phyloP scores from a whole-genome alignment of 2,888 invertebrate species.

The Lasioglossum morio region DNA sequence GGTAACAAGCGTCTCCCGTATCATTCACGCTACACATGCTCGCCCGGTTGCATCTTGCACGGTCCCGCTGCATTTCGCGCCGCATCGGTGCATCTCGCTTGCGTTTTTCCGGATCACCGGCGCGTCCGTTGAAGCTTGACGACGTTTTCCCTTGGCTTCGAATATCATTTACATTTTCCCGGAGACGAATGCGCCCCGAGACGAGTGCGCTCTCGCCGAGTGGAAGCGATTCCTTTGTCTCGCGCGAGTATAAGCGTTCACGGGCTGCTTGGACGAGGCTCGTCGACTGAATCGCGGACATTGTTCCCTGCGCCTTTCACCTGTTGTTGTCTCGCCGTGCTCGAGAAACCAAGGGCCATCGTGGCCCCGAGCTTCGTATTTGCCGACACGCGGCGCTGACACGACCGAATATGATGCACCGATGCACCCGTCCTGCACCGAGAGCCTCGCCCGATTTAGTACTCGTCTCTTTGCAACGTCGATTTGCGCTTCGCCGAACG shows the following conservation, averaged over 20 bases:
- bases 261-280: constrained; percentile 14
- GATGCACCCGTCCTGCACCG: neutral
- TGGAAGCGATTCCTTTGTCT: constrained; percentile 56
- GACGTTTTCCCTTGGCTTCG: neutral
- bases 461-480: neutral
- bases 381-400: neutral
- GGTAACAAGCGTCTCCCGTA: too few relatives aligned
- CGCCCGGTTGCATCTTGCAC: too few relatives aligned
- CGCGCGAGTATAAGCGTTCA: constrained; percentile 2
- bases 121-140: too few relatives aligned
- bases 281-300: constrained; percentile 38
- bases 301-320: constrained; percentile 36
- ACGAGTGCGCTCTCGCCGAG: constrained; percentile 23
- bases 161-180: constrained; percentile 7
- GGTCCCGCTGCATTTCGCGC: too few relatives aligned
- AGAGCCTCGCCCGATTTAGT: neutral
- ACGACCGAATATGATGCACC: neutral
- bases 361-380: neutral
- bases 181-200: constrained; percentile 10
- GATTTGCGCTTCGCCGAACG: too few relatives aligned
- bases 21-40: too few relatives aligned
- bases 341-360: constrained; percentile 5
- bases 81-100: too few relatives aligned
- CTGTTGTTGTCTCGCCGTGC: constrained; percentile 23
- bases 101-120: too few relatives aligned